Base-by-base conservation (phyloP, 2,888 invertebrate genomes). In the Bimastos eiseni region DNA sequence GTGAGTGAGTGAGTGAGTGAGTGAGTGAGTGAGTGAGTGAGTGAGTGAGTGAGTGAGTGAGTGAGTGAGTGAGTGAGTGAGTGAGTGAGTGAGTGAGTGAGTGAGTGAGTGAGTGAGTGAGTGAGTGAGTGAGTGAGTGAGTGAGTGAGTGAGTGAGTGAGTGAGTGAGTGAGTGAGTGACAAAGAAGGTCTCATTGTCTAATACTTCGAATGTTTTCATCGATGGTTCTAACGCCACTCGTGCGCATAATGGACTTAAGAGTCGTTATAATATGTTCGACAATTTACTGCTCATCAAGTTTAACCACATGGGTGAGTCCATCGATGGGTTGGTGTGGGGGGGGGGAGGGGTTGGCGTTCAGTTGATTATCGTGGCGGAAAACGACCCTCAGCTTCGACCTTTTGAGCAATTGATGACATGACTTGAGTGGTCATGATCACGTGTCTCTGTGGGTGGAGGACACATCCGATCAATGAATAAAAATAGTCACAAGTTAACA, bases 131-230 rank as follows among this genome's bases (percentile, higher is more conserved):
- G 90, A 90, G 90, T 91, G 88, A 88, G 90, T 91, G 84, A 91
- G 89, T 91, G 91, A 91, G 91, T 91, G 89, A 91, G 89, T 91
- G 89, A 91, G 91, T 91, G 89, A 91, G 89, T 91, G 89, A 88
- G 89, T 91, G 89, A 86, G 91, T 91, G 91, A 91, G 91, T 91
- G 89, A 91, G n/a, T n/a, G n/a, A n/a, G n/a, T n/a, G n/a, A n/a
- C n/a, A 49, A 49, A 15, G 70, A 70, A 30, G n/a, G n/a, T 70
- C 8, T 70, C 70, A 70, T n/a, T 70, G 70, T n/a, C 70, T 70
- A 70, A 6, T 70, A 11, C 13, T 8, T n/a, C 30, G 70, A 17
- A 70, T n/a, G 30, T 70, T 70, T 70, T 70, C n/a, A 1, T 5
- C 30, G n/a, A 30, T 70, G 3, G 49, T 49, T 49, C 21, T 49